A percentile compares a stretch with the other conserved stretches of the same genome.
These are phyloP conservation scores for Serranus cabrilla DNA, from an alignment of 2,797 vertebrate species.

Conservation along the genomic window DNA sequence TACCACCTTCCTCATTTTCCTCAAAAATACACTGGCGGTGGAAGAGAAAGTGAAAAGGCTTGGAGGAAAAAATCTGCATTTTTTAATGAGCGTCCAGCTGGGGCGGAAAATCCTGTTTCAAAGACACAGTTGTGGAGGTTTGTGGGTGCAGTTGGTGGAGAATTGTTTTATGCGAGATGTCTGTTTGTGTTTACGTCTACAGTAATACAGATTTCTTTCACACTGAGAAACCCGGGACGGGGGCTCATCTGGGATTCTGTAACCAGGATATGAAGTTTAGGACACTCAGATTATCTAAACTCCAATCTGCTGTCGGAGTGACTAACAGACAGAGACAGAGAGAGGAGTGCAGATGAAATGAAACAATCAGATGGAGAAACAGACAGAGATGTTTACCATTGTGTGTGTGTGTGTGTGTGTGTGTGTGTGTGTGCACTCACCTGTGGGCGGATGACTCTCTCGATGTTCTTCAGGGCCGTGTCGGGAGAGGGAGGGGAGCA, in stretches of 20 bases:
- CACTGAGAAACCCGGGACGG: background rate
- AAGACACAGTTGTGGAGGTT: background rate
- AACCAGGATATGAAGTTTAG: background rate
- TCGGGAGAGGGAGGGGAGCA: slow-evolving; percentile 98
- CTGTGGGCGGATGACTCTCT: slow-evolving; percentile 99
- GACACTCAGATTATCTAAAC: background rate
- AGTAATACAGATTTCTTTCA: background rate
- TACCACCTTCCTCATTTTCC: background rate
- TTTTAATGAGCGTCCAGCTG: background rate
- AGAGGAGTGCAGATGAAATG: slow-evolving; percentile 5
- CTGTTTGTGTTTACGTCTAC: background rate
- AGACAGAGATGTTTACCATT: slow-evolving; percentile 39
- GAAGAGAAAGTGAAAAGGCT: background rate
- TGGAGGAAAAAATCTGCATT: background rate
- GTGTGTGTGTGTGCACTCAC: slow-evolving; percentile 76
- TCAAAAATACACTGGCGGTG: background rate
- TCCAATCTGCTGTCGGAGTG: background rate
- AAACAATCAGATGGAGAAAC: slow-evolving; percentile 21
- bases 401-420: slow-evolving; percentile 27
- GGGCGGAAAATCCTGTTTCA: background rate
- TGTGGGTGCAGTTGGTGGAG: background rate
- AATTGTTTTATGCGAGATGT: background rate
- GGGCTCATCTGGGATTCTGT: slow-evolving; percentile 7
- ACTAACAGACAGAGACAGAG: background rate
- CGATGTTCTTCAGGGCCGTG: slow-evolving; percentile 97